phyloP scores from a whole-genome alignment of 2,113 vertebrate species.

The Pedionomus torquatus region DNA sequence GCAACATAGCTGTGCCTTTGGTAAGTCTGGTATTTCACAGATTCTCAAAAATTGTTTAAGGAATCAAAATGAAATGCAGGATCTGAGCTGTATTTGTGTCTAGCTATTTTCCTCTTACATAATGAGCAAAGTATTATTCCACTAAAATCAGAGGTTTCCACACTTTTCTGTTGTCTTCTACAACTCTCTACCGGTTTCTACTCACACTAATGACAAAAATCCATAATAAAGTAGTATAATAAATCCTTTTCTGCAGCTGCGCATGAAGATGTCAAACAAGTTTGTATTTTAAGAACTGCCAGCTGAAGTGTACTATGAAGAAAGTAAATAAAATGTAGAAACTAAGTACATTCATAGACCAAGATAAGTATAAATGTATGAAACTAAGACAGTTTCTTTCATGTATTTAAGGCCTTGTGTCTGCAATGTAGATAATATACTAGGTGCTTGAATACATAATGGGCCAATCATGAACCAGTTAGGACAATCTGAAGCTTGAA shows the following conservation, averaged over 20 bases:
- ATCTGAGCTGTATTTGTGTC: not conserved
- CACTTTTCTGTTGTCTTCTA: not conserved
- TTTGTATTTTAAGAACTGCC: not conserved
- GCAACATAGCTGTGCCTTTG: not conserved
- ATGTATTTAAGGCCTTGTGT: not conserved
- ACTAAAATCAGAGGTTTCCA: not conserved
- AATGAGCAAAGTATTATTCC: not conserved
- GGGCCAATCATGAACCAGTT: not conserved
- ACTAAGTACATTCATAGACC: not conserved
- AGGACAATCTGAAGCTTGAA: not conserved
- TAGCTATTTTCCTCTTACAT: not conserved
- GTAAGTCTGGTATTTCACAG: fast-evolving
- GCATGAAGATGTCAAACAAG: not conserved
- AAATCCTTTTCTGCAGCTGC: not conserved
- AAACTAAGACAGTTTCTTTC: not conserved
- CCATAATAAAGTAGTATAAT: not conserved
- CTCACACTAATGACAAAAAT: not conserved
- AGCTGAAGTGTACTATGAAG: not conserved
- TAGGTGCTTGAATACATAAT: not conserved
- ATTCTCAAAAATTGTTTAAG: not conserved
- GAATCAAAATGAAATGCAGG: not conserved
- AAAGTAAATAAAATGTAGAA: not conserved
- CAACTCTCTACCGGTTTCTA: not conserved
- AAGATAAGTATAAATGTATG: not conserved
- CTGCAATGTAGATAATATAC: not conserved